Base-by-base conservation (phyloP, 1,140 invertebrate genomes). In the Tribolium castaneum region DNA sequence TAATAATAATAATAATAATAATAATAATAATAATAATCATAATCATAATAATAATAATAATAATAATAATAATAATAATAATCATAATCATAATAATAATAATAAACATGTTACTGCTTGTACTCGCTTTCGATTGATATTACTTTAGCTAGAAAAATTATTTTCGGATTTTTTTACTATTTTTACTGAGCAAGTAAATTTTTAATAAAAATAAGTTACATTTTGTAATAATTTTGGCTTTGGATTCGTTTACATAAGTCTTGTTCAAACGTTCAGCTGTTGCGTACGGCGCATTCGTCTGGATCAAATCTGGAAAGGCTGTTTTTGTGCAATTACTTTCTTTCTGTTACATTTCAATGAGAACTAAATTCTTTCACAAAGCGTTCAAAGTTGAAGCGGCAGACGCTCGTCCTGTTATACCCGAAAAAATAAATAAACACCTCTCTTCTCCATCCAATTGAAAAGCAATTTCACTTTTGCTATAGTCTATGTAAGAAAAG, bases 381-480 rank as follows among this genome's bases (percentile, higher is more conserved):
- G 16, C 51, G 16, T 30, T 25, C 54, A 59, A 59, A 59, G 19
- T 59, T 22, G 54, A 25, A 25, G 54, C 54, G 54, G 13, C 51
- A 52, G 16, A 16, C 5, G 16, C 51, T 16, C 51, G 51, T n/a
- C 54, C 30, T 59, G 54, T 59, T 59, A 54, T 12, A 19, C 54
- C 14, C 19, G 54, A 59, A 59, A 59, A 59, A 25, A 59, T 59
- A 59, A 59, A 59, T 25, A 59, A 52, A 52, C 51, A 52, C 51
- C 16, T 25, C 54, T 59, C 25, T 25, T 59, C 54, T 14, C 54
- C 19, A 19, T 59, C 54, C 54, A 59, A 19, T 59, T 59, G 54
- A 59, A 59, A 59, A 59, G 54, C 54, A 59, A 59, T 59, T 59
- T 59, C 54, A 22, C 54, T 59, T 59, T 59, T 59, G 54, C 30